Evolutionary conservation across 2,888 invertebrate genomes (phyloP).

Genomic region (Lamproptera curius): DNA sequence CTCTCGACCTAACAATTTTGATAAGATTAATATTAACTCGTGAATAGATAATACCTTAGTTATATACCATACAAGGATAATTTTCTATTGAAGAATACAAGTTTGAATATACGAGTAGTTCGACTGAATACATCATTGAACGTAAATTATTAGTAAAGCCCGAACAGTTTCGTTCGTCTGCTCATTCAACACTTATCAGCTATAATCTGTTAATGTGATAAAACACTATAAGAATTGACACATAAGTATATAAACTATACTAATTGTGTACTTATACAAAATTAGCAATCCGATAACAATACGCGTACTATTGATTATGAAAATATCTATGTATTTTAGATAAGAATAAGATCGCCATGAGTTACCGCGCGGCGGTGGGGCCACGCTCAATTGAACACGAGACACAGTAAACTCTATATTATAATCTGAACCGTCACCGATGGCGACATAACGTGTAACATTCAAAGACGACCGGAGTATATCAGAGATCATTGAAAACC

Average conservation of each 20-base stretch:
- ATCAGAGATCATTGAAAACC: constrained; percentile 74
- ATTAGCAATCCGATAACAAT: constrained; percentile 75
- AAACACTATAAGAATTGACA: constrained; percentile 79
- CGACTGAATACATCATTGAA: constrained; percentile 25
- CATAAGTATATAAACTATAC: constrained; percentile 80
- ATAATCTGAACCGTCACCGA: constrained; percentile 57
- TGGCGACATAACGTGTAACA: constrained; percentile 52
- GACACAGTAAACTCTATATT: constrained; percentile 55
- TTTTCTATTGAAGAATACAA: constrained; percentile 18
- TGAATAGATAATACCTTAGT: constrained; percentile 20
- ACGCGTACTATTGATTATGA: constrained; percentile 74
- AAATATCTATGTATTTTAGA: constrained; percentile 66
- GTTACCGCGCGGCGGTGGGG: constrained; percentile 36
- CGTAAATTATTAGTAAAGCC: constrained; percentile 50
- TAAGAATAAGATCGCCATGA: constrained; percentile 53
- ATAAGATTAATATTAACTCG: constrained; percentile 24
- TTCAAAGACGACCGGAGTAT: constrained; percentile 47
- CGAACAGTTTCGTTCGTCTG: constrained; percentile 60
- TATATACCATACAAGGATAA: constrained; percentile 10
- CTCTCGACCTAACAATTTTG: constrained; percentile 25
- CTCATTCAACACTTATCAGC: constrained; percentile 77
- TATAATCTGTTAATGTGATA: constrained; percentile 76
- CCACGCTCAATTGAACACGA: constrained; percentile 47
- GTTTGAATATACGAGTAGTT: constrained; percentile 12
- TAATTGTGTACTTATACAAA: constrained; percentile 77